A percentile compares a stretch with the other conserved stretches of the same genome.
These are phyloP conservation scores for Avahi laniger DNA, from an alignment of 2,797 vertebrate species.

Conservation along the genomic window DNA sequence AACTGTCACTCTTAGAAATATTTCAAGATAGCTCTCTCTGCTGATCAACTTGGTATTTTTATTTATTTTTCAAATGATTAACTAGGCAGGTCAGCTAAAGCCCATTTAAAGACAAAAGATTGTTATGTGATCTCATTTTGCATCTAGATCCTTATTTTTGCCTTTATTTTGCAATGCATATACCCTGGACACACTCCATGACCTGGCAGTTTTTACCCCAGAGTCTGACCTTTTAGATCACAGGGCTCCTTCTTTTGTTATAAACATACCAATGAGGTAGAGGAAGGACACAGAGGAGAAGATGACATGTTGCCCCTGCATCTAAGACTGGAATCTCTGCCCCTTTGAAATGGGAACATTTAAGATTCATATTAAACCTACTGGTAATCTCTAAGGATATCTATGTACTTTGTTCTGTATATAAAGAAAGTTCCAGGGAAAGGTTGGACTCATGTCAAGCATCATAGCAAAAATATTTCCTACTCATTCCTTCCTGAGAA, in stretches of 20 bases:
- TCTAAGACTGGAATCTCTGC: background rate
- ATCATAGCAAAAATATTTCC: background rate
- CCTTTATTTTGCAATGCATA: background rate
- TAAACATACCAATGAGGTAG: background rate
- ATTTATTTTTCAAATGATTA: background rate
- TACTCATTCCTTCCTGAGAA: background rate
- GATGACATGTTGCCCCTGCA: background rate
- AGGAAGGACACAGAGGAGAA: background rate
- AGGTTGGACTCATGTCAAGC: background rate
- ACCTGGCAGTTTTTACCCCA: background rate
- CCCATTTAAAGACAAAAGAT: background rate
- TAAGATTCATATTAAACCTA: background rate
- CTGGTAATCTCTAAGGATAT: background rate
- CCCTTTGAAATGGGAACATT: background rate
- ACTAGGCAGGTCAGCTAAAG: background rate
- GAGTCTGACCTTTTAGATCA: background rate
- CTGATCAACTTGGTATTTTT: background rate
- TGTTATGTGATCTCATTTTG: background rate
- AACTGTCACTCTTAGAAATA: background rate
- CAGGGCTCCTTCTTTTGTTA: background rate
- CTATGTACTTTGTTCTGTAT: background rate
- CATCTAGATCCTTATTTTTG: background rate
- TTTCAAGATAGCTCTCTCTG: background rate
- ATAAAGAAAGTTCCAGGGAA: background rate
- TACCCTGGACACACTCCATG: background rate